Percentiles rank a stretch among this genome's conserved stretches.
These are phyloP conservation scores for Dryoscopus gambensis DNA, from an alignment of 2,113 vertebrate genomes.

Conservation along the genomic window DNA sequence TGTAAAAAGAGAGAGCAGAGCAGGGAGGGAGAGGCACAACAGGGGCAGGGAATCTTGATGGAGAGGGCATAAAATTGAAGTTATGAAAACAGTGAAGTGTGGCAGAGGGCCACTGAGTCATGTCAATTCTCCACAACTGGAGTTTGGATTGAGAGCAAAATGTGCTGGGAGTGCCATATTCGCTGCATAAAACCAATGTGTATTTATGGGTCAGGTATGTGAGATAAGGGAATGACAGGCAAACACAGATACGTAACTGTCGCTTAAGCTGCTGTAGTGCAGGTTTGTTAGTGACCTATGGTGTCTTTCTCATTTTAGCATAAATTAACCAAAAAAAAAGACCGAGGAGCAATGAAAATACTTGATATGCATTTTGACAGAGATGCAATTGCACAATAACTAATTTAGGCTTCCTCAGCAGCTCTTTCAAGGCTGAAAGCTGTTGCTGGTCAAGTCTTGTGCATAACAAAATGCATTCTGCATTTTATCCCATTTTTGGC, in stretches of 20 bases:
- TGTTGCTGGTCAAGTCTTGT: background rate
- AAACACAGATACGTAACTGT: background rate
- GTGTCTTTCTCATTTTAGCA: background rate
- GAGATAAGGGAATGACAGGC: constrained; percentile 20
- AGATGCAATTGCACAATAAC: background rate
- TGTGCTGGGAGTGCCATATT: background rate
- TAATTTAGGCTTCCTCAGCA: background rate
- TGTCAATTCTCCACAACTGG: background rate
- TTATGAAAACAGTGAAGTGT: background rate
- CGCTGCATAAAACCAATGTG: background rate
- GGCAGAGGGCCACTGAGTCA: background rate
- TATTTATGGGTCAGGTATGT: background rate
- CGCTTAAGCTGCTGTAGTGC: rapidly evolving
- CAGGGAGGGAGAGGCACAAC: rapidly evolving
- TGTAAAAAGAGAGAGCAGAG: background rate
- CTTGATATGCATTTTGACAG: background rate
- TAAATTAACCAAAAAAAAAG: background rate
- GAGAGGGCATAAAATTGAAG: background rate
- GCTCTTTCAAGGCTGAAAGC: background rate
- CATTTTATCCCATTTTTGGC: background rate
- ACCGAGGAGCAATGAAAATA: background rate
- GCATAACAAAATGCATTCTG: background rate
- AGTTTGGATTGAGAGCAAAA: constrained; percentile 11
- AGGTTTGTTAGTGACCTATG: background rate
- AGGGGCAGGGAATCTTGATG: background rate